A percentile compares a stretch with the other conserved stretches of the same genome.
Evolutionary conservation across 2,888 invertebrate genomes (phyloP).

Genomic region (Cataglyphis altisquamis): DNA sequence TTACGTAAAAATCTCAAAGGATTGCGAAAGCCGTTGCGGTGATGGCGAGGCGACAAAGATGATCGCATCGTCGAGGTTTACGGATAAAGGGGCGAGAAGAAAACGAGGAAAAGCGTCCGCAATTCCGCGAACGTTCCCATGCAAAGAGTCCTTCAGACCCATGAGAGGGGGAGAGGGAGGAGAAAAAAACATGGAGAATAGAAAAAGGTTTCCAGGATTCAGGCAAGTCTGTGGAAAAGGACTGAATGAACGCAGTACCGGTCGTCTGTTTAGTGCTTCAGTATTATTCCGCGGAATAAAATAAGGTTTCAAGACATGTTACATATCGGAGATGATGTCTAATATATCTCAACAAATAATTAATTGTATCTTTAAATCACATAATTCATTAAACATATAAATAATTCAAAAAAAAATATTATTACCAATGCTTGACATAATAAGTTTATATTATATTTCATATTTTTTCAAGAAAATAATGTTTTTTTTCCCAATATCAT

Average conservation of each 20-base stretch:
- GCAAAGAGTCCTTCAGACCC: conserved; percentile 57
- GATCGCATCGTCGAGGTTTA: conserved; percentile 69
- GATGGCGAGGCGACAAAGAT: conserved; percentile 67
- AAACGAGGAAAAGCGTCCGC: conserved; percentile 62
- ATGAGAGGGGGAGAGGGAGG: conserved; percentile 62
- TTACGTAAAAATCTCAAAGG: conserved; percentile 76
- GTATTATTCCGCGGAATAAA: conserved; percentile 79
- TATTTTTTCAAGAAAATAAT: background rate
- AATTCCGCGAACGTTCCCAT: conserved; percentile 73
- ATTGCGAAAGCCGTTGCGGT: conserved; percentile 78
- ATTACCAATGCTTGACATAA: background rate
- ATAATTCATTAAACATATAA: background rate
- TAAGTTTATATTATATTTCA: background rate
- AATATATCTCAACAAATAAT: conserved; percentile 12
- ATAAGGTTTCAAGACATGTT: conserved; percentile 68
- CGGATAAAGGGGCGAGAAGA: conserved; percentile 64
- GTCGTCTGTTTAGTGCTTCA: conserved; percentile 79
- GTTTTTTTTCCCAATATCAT: background rate
- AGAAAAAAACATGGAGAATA: conserved; percentile 80
- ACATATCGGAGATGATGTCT: conserved; percentile 15
- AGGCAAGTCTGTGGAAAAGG: conserved; percentile 83
- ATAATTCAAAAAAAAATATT: background rate
- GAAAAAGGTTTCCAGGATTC: conserved; percentile 83
- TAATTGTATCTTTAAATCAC: background rate
- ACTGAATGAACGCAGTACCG: conserved; percentile 76